Base-by-base conservation (phyloP, 2,113 vertebrate species). In the Hyaena hyaena region DNA sequence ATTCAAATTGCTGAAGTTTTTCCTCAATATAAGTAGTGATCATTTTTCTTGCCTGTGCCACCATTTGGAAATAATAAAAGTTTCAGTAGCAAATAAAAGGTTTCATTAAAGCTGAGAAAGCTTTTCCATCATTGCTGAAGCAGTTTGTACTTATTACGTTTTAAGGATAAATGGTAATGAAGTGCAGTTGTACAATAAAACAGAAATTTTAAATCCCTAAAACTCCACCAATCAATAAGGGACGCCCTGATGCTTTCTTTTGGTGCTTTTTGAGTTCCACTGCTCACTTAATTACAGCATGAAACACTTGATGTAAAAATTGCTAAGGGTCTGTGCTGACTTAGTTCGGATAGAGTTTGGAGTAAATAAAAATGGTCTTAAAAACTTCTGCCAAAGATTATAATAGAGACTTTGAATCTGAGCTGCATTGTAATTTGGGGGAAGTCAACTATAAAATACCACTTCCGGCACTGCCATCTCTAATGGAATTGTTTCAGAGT, bases 31-130 rank as follows among this genome's bases (percentile, higher is more conserved):
- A 97, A 90, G 58, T 33, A 84, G 76, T 79, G 77, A 96, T 95
- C 91, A 87, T 97, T 97, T 95, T 92, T 97, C 68, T 94, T 76
- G 84, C 39, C 58, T 95, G 17, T 95, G 93, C 89, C 79, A 71
- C 45, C 95, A 97, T 89, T 97, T 97, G 94, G 96, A 97, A 97
- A 96, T 81, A 85, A 84, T 77, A 88, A 94, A 97, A 97, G 74
- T 95, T 96, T 96, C 88, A 74, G 65, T 48, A 93, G 90, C 61
- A 79, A 65, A 79, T 95, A 95, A 93, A 98, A 97, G 88, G 4
- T 96, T 96, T 96, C 93, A 96, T 97, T 96, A 96, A 94, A 77
- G 76, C 48, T 55, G 91, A 96, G 95, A 88, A 65, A 26, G 43
- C 96, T 94, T 96, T 93, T 96, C 76, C 50, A 35, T 86, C 81